Base-by-base conservation (phyloP, 2,113 vertebrate genomes). In the Gobius niger region DNA sequence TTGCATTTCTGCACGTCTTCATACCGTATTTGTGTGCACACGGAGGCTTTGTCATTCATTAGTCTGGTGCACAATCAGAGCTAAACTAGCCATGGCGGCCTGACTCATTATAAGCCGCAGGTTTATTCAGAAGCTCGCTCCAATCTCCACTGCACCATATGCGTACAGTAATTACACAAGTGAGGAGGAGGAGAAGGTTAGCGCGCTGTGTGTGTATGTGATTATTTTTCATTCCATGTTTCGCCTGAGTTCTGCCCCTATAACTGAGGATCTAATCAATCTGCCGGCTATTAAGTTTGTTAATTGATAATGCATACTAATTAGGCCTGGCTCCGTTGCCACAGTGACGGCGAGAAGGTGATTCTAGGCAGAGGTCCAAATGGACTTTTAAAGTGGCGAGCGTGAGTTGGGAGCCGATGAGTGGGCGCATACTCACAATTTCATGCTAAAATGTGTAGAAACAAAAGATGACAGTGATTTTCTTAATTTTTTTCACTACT, bases 241-340 rank as follows among this genome's bases (percentile, higher is more conserved):
- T 97, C 94, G 95, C 96, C 96, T 96, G 95, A 97, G 96, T 95
- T 96, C 96, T 98, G 95, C 95, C 96, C 94, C 96, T 97, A 96
- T 94, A 98, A 98, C 96, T 96, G 96, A 98, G 97, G 96, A 98
- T 98, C 96, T 97, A 99, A 98, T 99, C 97, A 98, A 99, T 98
- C 97, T 99, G 96, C 96, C 94, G 96, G 96, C 96, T 98, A 98
- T 99, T 99, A 99, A 98, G 95, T 98, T 98, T 98, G 96, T 99
- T 98, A 99, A 98, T 99, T 99, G 97, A 98, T 98, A 99, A 98
- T 99, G 96, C 97, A 98, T 99, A 99, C 97, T 98, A 98, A 99
- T 99, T 98, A 98, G 95, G 93, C 94, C 94, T 91, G 95, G 94
- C 94, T 92, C 95, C 88, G 95, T 98, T 99, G 94, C 96, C 96